phyloP scores from a whole-genome alignment of 2,888 invertebrate genomes.

The Osmoderma eremita region DNA sequence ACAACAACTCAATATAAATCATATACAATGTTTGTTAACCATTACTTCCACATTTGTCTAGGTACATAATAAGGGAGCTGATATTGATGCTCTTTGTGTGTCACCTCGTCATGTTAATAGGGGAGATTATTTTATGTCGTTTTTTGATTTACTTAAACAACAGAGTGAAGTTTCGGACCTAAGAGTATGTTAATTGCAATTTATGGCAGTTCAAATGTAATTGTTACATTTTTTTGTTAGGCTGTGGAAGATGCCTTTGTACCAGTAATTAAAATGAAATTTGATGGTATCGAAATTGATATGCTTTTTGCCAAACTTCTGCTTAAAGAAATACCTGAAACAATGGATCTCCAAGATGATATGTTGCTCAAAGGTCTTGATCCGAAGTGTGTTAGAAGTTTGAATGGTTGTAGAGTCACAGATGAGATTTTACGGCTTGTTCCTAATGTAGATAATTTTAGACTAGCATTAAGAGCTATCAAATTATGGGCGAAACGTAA shows the following conservation, averaged over 20 bases:
- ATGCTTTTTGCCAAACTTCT: slow-evolving; percentile 95
- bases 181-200: slow-evolving; percentile 67
- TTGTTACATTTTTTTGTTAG: slow-evolving; percentile 60
- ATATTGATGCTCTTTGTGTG: slow-evolving; percentile 98
- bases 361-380: slow-evolving; percentile 93
- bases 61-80: slow-evolving; percentile 96
- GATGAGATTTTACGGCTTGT: slow-evolving; percentile 97
- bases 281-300: slow-evolving; percentile 98
- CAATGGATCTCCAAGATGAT: slow-evolving; percentile 89
- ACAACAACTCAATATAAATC: too few species aligned
- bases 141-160: slow-evolving; percentile 88
- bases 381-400: slow-evolving; percentile 94
- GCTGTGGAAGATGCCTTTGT: slow-evolving; percentile 99
- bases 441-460: slow-evolving; percentile 93
- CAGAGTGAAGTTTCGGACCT: slow-evolving; percentile 88
- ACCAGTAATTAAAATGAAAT: slow-evolving; percentile 99
- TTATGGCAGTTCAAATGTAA: slow-evolving; percentile 1
- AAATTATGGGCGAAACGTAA: slow-evolving; percentile 99
- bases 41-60: slow-evolving; percentile 51
- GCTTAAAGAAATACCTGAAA: slow-evolving; percentile 94
- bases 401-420: slow-evolving; percentile 98
- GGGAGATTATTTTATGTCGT: slow-evolving; percentile 94
- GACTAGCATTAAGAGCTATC: slow-evolving; percentile 91
- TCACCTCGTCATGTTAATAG: slow-evolving; percentile 96
- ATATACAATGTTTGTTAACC: slow-evolving; percentile 10